Evolutionary conservation across 2,888 invertebrate species (phyloP).

Genomic region (Geophilus truncorum): DNA sequence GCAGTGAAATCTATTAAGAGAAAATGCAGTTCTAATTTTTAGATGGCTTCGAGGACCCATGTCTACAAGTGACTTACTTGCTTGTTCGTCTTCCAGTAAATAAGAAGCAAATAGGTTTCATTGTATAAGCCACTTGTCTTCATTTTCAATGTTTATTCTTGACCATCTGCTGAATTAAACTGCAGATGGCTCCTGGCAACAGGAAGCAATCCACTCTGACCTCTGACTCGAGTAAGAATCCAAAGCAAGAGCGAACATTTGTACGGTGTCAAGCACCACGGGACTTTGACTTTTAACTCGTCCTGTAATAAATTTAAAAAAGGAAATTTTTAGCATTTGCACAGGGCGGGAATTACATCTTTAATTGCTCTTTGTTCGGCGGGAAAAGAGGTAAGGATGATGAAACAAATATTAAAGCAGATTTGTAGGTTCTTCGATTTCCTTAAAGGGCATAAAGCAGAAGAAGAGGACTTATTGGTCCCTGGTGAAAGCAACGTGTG

Average conservation of each 20-base stretch:
- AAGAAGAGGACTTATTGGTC: constrained; percentile 4
- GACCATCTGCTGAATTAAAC: constrained; percentile 14
- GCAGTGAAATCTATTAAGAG: too few species aligned
- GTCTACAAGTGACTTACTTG: not conserved
- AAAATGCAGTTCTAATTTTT: too few species aligned
- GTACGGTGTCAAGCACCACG: not conserved
- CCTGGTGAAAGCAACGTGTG: constrained; percentile 6
- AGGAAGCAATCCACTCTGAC: constrained; percentile 12
- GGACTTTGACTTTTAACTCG: not conserved
- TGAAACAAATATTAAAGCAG: not conserved
- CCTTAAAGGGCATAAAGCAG: not conserved
- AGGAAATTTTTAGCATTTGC: not conserved
- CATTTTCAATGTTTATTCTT: not conserved
- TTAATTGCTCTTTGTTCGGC: not conserved
- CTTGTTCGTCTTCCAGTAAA: too few species aligned
- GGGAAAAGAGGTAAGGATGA: not conserved
- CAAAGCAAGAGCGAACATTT: not conserved
- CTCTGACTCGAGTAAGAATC: not conserved
- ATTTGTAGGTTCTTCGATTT: not conserved
- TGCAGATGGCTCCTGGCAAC: constrained; percentile 11
- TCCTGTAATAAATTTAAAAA: not conserved
- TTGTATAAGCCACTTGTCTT: not conserved
- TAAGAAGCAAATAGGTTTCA: not conserved
- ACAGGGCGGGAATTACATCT: not conserved
- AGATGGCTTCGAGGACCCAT: too few species aligned